phyloP scores from a whole-genome alignment of 2,797 vertebrate genomes.

The Selene dorsalis region DNA sequence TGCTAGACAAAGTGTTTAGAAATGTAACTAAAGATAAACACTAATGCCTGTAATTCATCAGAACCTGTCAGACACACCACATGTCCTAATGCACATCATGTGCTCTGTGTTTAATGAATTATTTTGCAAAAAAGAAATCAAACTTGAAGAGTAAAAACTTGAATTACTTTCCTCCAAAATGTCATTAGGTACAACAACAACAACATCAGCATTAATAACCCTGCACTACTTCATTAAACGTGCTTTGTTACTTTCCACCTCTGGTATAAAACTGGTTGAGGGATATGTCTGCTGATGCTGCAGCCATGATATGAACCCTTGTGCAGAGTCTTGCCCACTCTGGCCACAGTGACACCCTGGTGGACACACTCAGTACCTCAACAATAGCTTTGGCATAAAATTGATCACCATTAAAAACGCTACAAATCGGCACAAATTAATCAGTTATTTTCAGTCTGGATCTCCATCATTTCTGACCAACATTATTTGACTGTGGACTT shows the following conservation, averaged over 20 bases:
- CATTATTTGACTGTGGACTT: neutral
- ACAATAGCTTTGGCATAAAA: neutral
- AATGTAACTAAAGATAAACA: too few relatives aligned
- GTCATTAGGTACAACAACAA: neutral
- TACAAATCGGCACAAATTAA: neutral
- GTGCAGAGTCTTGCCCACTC: slow-evolving; percentile 5
- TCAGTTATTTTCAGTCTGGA: slow-evolving; percentile 17
- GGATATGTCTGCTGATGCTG: neutral
- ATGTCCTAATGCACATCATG: neutral
- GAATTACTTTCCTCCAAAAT: neutral
- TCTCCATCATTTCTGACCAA: neutral
- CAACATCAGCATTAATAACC: neutral
- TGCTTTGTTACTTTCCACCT: slow-evolving; percentile 34
- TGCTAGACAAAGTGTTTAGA: neutral
- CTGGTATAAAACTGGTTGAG: slow-evolving; percentile 8
- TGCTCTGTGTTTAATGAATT: neutral
- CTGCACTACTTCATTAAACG: neutral
- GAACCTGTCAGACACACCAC: neutral
- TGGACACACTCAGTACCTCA: neutral
- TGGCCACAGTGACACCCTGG: slow-evolving; percentile 9
- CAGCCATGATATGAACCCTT: slow-evolving; percentile 3
- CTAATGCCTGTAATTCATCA: too few relatives aligned
- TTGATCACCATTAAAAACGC: neutral
- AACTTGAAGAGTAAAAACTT: neutral
- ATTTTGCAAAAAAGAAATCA: neutral